Evolutionary conservation across 2,113 vertebrate species (phyloP), one percentile per base, ranked within the genome.

Genomic region (Tachysurus fulvidraco): DNA sequence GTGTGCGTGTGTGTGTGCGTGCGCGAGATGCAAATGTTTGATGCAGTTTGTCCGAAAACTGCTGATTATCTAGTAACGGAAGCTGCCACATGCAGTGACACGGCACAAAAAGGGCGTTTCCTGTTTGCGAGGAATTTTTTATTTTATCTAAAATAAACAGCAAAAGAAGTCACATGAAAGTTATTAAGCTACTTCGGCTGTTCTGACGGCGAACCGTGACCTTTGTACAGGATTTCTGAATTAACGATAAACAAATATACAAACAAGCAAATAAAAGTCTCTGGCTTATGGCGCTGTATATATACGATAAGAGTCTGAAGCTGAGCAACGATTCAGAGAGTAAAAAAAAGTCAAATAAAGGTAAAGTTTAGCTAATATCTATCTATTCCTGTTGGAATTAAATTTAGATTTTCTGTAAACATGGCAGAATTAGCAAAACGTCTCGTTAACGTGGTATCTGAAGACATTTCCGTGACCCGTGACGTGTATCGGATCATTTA

Each of bases 21-120:
- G 44, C 73, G 52, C 14, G 16, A 16, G 41, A 23, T 21, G 60
- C 25, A 41, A 19, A 60, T 10, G 74, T 46, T 13, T 28, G 44
- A 44, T 19, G 65, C 55, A 74, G 83, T 62, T 78, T 84, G 84
- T 65, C 50, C 81, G 54, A 21, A 52, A 44, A 50, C 85, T 62
- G 16, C 74, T 89, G 76, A 90, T 69, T 86, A 81, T 30, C 77
- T 55, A 30, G 74, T 71, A 88, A 83, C 87, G 89, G 85, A 89
- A 55, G 52, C 30, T 65, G 67, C 28, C 46, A 59, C 79, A 67
- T 60, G 80, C 71, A 73, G 30, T 83, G 84, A 71, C 85, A 76
- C 84, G 30, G 80, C 65, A 86, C 84, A 89, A 88, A 88, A 88
- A 78, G 67, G 28, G 55, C 19, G 50, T 89, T 85, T 90, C 88